phyloP scores from a whole-genome alignment of 1,140 invertebrate species.

The Oscheius sp. region DNA sequence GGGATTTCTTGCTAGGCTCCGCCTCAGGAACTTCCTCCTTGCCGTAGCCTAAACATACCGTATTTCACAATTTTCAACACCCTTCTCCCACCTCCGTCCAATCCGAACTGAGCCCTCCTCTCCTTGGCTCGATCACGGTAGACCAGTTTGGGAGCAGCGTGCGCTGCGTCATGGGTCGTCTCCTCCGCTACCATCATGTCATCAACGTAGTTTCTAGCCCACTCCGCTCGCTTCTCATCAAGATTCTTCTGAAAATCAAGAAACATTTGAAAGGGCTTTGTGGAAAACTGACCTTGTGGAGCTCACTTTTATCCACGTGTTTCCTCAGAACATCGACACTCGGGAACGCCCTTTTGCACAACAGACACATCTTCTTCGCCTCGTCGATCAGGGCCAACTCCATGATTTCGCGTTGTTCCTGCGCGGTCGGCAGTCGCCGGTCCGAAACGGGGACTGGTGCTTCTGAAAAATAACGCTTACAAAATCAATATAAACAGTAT shows the following conservation, averaged over 20 bases:
- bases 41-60: conserved; percentile 30
- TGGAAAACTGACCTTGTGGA: conserved; percentile 73
- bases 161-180: background rate
- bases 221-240: conserved; percentile 28
- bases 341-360: conserved; percentile 91
- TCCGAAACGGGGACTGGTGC: too few relatives aligned
- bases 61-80: conserved; percentile 13
- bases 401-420: conserved; percentile 54
- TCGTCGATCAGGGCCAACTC: conserved; percentile 75
- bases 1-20: background rate
- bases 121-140: conserved; percentile 95
- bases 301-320: conserved; percentile 85
- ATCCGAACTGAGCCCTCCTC: conserved; percentile 83
- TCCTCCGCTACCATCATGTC: conserved; percentile 11
- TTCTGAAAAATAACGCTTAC: too few relatives aligned
- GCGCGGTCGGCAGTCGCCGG: too few relatives aligned
- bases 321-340: conserved; percentile 82
- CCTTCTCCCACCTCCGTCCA: conserved; percentile 40
- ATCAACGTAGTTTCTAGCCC: conserved; percentile 6
- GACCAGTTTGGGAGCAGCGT: conserved; percentile 61
- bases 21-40: conserved; percentile 11
- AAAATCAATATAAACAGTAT: too few relatives aligned
- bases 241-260: conserved; percentile 29
- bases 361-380: conserved; percentile 82
- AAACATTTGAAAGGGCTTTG: background rate